A percentile compares a stretch with the other conserved stretches of the same genome.
phyloP scores from a whole-genome alignment of 2,888 invertebrate species.

The Spilarctia lutea region DNA sequence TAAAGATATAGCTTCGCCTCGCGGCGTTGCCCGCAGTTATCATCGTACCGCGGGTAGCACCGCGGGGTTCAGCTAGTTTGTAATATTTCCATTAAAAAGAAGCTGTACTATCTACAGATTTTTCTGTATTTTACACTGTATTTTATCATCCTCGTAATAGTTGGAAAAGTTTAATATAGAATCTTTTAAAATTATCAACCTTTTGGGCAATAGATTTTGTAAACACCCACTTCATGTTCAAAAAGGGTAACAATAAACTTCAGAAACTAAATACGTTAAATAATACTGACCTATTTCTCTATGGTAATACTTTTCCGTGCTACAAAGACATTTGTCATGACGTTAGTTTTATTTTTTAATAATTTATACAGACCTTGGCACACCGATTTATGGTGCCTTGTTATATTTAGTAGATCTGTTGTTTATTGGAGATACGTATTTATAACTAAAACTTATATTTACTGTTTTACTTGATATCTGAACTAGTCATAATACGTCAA shows the following conservation, averaged over 20 bases:
- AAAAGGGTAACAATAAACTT: neutral
- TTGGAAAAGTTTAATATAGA: neutral
- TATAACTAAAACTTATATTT: neutral
- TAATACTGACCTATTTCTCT: constrained; percentile 3
- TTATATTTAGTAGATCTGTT: constrained; percentile 22
- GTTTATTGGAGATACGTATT: neutral
- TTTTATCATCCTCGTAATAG: neutral
- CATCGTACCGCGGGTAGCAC: too few species aligned
- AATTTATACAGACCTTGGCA: constrained; percentile 27
- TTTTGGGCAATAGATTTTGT: neutral
- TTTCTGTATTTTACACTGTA: neutral
- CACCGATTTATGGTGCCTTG: constrained; percentile 38
- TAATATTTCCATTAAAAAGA: neutral
- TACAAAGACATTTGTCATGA: constrained; percentile 33
- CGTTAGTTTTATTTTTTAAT: constrained; percentile 21
- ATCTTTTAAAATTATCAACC: neutral
- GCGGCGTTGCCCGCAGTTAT: too few species aligned
- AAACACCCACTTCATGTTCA: neutral
- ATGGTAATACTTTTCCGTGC: constrained; percentile 7
- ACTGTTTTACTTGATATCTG: neutral
- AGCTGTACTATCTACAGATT: neutral
- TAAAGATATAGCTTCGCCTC: too few species aligned
- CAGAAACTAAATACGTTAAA: neutral
- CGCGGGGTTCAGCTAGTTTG: too few species aligned
- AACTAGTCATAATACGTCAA: too few species aligned